Percentiles rank a stretch among this genome's conserved stretches.
Evolutionary conservation across 2,797 vertebrate species (phyloP).

Genomic region (Ceryle rudis): DNA sequence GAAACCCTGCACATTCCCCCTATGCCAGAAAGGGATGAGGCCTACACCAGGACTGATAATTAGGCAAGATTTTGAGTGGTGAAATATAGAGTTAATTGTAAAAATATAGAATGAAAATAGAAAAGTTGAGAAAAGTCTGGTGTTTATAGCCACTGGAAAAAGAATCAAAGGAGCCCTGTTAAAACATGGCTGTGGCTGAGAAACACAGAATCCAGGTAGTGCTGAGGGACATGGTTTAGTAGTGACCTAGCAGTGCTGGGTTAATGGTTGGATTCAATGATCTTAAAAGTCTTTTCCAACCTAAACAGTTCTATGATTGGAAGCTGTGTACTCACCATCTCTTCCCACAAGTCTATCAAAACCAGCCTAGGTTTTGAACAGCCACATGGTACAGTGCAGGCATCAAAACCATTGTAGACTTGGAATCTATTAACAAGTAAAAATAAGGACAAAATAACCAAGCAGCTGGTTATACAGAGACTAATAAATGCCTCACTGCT

Average conservation of each 20-base stretch:
- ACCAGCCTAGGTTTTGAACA: background rate
- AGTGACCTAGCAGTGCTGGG: background rate
- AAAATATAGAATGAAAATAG: background rate
- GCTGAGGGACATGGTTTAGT: background rate
- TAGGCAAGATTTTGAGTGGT: background rate
- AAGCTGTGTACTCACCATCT: background rate
- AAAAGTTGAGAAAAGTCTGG: background rate
- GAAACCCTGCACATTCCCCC: background rate
- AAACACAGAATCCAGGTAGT: background rate
- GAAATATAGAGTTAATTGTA: background rate
- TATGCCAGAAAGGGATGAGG: rapidly evolving
- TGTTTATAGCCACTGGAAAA: background rate
- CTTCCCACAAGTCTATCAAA: background rate
- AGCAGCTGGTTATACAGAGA: too few relatives aligned
- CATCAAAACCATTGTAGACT: background rate
- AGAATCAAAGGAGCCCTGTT: background rate
- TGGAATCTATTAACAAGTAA: background rate
- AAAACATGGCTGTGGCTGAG: background rate
- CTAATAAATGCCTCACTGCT: background rate
- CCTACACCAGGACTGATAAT: background rate
- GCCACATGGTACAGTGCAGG: too few relatives aligned
- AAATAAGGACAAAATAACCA: background rate
- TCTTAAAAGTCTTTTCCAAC: background rate
- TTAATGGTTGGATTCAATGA: background rate
- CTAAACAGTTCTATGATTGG: background rate